phyloP scores from a whole-genome alignment of 2,797 vertebrate genomes.

The Onychomys leucogaster region DNA sequence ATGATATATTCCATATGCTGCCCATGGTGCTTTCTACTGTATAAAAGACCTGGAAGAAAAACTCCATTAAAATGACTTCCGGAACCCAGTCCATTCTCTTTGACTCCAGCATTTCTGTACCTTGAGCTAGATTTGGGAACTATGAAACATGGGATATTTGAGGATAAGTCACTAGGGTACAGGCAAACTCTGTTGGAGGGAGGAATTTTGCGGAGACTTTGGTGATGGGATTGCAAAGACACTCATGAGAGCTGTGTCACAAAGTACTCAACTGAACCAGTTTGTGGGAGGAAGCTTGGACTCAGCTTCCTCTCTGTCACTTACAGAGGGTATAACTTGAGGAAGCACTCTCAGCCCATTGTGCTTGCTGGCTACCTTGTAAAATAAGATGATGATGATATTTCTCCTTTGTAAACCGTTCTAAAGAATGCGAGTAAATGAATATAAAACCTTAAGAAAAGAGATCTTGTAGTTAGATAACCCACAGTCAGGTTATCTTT shows the following conservation, averaged over 20 bases:
- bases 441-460: not conserved
- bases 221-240: not conserved
- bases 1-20: constrained; percentile 28
- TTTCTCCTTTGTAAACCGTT: not conserved
- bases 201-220: not conserved
- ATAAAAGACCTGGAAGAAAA: not conserved
- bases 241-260: rapidly evolving
- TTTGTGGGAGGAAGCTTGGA: no score
- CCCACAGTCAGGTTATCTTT: no score
- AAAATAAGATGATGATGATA: not conserved
- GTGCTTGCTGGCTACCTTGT: not conserved
- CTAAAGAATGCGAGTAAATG: not conserved
- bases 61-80: not conserved
- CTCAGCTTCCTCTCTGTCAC: not conserved
- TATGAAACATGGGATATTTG: not conserved
- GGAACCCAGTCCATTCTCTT: not conserved
- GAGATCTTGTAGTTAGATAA: no score
- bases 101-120: not conserved
- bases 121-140: not conserved
- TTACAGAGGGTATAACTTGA: not conserved
- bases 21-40: not conserved
- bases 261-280: not conserved
- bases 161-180: not conserved
- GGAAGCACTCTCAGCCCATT: not conserved
- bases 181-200: not conserved